These are phyloP conservation scores for Atrichornis clamosus DNA, from an alignment of 2,113 vertebrate species.

Conservation along the genomic window DNA sequence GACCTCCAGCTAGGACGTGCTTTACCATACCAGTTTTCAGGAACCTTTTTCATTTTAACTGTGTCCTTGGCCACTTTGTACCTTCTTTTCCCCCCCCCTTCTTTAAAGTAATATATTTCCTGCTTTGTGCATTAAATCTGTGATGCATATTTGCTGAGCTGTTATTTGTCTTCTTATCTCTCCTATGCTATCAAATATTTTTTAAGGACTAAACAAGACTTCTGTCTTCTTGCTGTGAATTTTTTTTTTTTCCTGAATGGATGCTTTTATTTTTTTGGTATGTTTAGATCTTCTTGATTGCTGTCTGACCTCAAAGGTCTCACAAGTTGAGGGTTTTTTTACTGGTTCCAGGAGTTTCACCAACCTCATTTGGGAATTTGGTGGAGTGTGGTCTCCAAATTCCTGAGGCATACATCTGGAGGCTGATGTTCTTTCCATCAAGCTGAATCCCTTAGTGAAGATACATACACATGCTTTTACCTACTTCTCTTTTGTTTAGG, in stretches of 20 bases:
- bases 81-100: not conserved
- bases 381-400: not conserved
- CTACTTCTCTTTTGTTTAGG: constrained; percentile 67
- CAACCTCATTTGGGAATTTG: not conserved
- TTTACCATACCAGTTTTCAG: not conserved
- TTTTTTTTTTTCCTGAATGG: not conserved
- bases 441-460: not conserved
- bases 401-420: not conserved
- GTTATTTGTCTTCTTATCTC: not conserved
- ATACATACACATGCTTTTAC: not conserved
- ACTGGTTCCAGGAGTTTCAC: not conserved
- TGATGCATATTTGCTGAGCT: not conserved
- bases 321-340: accelerated
- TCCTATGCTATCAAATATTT: not conserved
- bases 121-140: not conserved
- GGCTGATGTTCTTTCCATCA: not conserved
- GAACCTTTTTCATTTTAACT: not conserved
- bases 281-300: not conserved
- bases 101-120: not conserved
- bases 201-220: not conserved
- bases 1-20: not conserved
- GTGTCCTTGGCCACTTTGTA: not conserved
- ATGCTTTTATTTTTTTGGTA: not conserved
- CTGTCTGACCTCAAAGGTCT: not conserved
- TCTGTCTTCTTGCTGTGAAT: not conserved